Conservation (phyloP, 2,113 vertebrate species). For the Phaethornis superciliosus region DNA sequence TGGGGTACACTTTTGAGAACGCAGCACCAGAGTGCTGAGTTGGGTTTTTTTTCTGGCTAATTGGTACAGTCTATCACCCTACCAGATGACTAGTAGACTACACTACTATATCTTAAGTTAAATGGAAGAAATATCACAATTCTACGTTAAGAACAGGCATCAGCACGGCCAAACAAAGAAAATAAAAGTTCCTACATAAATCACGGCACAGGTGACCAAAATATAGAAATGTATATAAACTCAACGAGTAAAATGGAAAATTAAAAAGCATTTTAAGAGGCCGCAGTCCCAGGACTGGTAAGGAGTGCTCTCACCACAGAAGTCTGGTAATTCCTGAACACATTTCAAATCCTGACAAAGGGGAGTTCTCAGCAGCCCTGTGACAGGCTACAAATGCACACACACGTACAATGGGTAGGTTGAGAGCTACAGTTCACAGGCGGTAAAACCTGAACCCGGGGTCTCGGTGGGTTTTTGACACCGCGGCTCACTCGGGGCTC, state of each 20-base stretch:
- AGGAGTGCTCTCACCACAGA: not conserved
- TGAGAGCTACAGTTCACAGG: fast-evolving
- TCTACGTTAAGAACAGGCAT: not conserved
- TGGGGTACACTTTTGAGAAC: not conserved
- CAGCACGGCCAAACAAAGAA: not conserved
- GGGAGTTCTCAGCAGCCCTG: not conserved
- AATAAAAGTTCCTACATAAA: not conserved
- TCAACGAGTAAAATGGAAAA: not conserved
- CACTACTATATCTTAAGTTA: not conserved
- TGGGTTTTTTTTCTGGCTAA: not conserved
- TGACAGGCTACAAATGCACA: fast-evolving
- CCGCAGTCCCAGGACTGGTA: not conserved
- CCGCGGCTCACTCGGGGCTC: fast-evolving
- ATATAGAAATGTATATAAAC: fast-evolving
- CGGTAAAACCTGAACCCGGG: not conserved
- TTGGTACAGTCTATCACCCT: not conserved
- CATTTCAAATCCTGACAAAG: not conserved
- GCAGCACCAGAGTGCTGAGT: not conserved
- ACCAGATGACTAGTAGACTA: not conserved
- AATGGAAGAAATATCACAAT: not conserved
- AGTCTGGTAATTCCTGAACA: not conserved
- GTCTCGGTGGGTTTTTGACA: fast-evolving
- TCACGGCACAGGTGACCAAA: not conserved
- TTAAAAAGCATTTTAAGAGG: not conserved
- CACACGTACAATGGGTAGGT: fast-evolving